Percentiles rank a stretch among this genome's conserved stretches.
Evolutionary conservation across 2,797 vertebrate species (phyloP).

Genomic region (Limosa lapponica): DNA sequence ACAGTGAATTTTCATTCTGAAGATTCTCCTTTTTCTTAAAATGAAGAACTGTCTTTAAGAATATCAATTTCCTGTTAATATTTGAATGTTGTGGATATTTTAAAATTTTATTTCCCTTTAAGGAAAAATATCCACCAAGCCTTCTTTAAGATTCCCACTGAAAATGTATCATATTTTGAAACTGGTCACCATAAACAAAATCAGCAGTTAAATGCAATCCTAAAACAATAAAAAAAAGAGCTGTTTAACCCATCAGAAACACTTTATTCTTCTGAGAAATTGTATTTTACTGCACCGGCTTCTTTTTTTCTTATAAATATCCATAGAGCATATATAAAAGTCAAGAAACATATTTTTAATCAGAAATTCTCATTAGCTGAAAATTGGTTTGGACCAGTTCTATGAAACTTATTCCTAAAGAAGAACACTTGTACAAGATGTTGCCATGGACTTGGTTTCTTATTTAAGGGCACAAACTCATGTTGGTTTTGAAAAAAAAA

Average conservation of each 20-base stretch:
- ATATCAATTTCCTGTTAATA: not conserved
- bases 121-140: not conserved
- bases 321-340: not conserved
- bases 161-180: not conserved
- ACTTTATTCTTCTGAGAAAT: not conserved
- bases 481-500: not conserved
- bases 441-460: not conserved
- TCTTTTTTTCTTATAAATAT: not conserved
- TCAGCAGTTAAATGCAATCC: not conserved
- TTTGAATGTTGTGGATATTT: not conserved
- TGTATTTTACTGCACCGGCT: not conserved
- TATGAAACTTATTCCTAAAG: not conserved
- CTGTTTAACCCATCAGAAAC: not conserved
- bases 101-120: not conserved
- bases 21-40: not conserved
- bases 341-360: not conserved
- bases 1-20: not conserved
- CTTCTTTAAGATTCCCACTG: not conserved
- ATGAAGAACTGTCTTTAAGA: not conserved
- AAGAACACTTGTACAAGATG: not conserved
- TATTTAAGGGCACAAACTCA: not conserved
- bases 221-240: not conserved
- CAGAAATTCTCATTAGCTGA: not conserved
- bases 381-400: not conserved
- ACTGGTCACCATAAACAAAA: not conserved